These are phyloP conservation scores for Todus mexicanus DNA, from an alignment of 2,797 vertebrate genomes.

Conservation along the genomic window DNA sequence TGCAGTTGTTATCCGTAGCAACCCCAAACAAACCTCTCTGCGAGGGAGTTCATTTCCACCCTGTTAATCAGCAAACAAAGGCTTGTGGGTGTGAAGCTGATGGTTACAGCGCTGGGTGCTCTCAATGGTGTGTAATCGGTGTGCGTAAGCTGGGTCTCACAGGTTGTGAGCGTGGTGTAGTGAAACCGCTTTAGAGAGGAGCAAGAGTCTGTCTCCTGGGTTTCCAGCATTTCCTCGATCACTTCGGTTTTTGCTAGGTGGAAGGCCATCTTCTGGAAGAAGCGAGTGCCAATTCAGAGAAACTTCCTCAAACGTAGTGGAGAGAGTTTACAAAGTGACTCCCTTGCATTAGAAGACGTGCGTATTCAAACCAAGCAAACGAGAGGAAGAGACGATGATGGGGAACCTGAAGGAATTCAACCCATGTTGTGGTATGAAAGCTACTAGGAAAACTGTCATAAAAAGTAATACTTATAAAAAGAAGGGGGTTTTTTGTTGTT, in stretches of 20 bases:
- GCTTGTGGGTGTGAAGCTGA: not conserved
- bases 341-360: not conserved
- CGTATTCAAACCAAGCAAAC: not conserved
- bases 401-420: not conserved
- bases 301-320: not conserved
- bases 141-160: rapidly evolving
- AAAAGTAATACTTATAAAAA: not conserved
- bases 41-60: not conserved
- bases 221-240: not conserved
- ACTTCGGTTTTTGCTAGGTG: not conserved
- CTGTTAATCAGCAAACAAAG: constrained; percentile 36
- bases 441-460: not conserved
- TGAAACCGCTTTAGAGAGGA: not conserved
- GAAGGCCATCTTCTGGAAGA: not conserved
- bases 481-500: not conserved
- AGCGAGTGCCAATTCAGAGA: not conserved
- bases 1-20: constrained; percentile 1
- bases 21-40: constrained; percentile 30
- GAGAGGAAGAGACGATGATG: not conserved
- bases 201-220: not conserved
- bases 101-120: not conserved
- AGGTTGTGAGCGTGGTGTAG: not conserved
- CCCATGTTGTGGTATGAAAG: not conserved
- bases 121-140: not conserved
- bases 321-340: not conserved